A percentile compares a stretch with the other conserved stretches of the same genome.
phyloP scores from a whole-genome alignment of 2,113 vertebrate genomes.

The Piaya cayana region DNA sequence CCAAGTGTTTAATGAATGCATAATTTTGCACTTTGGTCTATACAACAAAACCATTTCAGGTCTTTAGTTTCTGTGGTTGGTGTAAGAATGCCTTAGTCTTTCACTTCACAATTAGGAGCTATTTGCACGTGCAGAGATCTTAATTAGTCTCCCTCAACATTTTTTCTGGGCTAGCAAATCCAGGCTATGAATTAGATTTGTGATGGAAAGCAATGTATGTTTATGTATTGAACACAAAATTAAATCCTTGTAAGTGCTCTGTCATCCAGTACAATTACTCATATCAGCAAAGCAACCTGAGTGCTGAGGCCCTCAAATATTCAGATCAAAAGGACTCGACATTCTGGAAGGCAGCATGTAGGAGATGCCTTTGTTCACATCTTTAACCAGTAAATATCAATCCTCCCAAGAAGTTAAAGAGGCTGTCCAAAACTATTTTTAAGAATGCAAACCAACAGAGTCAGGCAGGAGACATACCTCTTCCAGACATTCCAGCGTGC shows the following conservation, averaged over 20 bases:
- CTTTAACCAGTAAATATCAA: background rate
- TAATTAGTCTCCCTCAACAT: background rate
- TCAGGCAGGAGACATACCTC: constrained; percentile 74
- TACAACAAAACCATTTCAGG: background rate
- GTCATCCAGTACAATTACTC: background rate
- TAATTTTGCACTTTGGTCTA: background rate
- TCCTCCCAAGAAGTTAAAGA: background rate
- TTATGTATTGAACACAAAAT: background rate
- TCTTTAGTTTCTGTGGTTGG: background rate
- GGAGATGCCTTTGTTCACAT: background rate
- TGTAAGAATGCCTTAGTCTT: background rate
- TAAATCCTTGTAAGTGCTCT: background rate
- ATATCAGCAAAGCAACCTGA: background rate
- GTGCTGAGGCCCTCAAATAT: background rate
- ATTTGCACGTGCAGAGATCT: background rate
- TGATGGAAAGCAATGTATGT: background rate
- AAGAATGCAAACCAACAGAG: background rate
- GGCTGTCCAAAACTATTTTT: background rate
- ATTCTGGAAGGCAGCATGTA: background rate
- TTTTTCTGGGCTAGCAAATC: background rate
- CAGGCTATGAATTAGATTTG: background rate
- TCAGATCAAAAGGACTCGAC: background rate
- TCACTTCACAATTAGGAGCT: background rate
- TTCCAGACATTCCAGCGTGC: constrained; percentile 85
- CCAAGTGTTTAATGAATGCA: background rate